Base-by-base conservation (phyloP, 1,140 invertebrate genomes). In the Brachionus asplanchnoidis region DNA sequence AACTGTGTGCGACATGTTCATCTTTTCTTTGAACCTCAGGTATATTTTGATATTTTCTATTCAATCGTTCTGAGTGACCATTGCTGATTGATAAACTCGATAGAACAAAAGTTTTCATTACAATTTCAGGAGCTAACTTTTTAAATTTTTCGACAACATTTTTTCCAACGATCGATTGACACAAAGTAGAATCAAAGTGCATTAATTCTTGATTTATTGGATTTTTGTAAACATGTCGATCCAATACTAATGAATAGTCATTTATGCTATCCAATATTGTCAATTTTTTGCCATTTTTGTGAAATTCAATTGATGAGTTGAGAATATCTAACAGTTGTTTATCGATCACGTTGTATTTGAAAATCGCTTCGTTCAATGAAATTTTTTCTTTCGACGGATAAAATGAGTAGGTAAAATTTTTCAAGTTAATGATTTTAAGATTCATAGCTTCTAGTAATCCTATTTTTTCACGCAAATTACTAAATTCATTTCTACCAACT, bases 371-470 rank as follows among this genome's bases (percentile, higher is more conserved):
- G 56, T 28, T 44, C 12, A 82, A 65, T 0, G 20, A 12, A 46
- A 82, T 66, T 20, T 0, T 36, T 68, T 36, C 11, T 20, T 82
- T 17, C 2, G 53, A 60, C 26, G 42, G 11, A 56, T 20, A 8
- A 28, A 42, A 50, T 11, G 11, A 46, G 40, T 44, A 44, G 11
- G 8, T 65, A 8, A n/a, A 17, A 11, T 60, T 40, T 3, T 82
- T 60, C 23, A 82, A 65, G 26, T 66, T 32, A 20, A 82, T 44
- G 3, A 65, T 11, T 23, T 68, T 68, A 3, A 65, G 40, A 20
- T 60, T 82, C 3, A 82, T 14, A 9, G 79, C 79, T 56, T 82
- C 79, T 1, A 65, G 7, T 44, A 82, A 14, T n/a, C 79, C 79
- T 42, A 82, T 65, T 44, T 20, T 82, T 46, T 60, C 32, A 6